Percentiles rank a stretch among this genome's conserved stretches.
phyloP scores from a whole-genome alignment of 2,113 vertebrate genomes.

The Excalfactoria chinensis region DNA sequence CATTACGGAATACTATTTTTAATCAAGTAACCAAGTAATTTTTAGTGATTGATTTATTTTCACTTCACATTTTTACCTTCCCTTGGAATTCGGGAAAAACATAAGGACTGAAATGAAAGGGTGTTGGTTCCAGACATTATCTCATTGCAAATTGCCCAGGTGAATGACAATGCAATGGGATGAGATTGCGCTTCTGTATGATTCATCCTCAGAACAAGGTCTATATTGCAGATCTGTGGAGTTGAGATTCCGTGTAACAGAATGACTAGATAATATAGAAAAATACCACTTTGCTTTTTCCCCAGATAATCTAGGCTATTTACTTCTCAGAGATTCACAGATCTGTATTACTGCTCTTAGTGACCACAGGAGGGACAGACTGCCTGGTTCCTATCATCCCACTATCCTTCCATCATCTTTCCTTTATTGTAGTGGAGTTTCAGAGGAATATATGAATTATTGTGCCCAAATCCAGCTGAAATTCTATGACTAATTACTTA shows the following conservation, averaged over 20 bases:
- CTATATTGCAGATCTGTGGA: neutral
- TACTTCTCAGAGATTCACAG: neutral
- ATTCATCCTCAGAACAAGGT: neutral
- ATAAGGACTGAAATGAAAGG: neutral
- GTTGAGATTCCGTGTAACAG: neutral
- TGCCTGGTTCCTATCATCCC: neutral
- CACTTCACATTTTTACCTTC: neutral
- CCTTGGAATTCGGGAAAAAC: neutral
- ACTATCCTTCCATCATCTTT: neutral
- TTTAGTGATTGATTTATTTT: neutral
- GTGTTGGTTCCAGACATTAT: neutral
- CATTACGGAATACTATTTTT: neutral
- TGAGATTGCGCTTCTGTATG: neutral
- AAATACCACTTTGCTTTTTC: neutral
- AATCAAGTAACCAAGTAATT: neutral
- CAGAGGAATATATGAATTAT: neutral
- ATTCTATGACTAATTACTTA: neutral
- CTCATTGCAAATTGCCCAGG: neutral
- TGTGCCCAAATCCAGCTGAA: neutral
- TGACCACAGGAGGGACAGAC: neutral
- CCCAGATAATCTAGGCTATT: neutral
- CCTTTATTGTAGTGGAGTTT: neutral
- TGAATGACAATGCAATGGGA: neutral
- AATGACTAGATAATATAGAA: neutral
- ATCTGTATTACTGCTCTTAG: neutral